Base-by-base conservation (phyloP, 2,113 vertebrate genomes). In the Antennarius striatus region DNA sequence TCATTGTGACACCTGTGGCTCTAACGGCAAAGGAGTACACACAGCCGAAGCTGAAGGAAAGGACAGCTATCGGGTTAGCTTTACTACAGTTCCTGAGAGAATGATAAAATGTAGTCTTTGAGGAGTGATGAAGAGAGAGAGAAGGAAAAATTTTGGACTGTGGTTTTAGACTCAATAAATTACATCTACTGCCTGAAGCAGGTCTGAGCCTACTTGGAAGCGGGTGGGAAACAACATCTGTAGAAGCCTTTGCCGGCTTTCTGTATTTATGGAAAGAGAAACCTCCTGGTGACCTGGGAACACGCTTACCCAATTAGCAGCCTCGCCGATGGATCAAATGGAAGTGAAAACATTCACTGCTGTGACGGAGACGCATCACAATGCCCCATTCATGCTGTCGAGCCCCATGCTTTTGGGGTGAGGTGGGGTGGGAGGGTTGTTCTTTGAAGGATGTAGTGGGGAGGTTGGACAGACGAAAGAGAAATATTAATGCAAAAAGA, bases 301-400 rank as follows among this genome's bases (percentile, higher is more conserved):
- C 90, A 92, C 89, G 80, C 91, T 91, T 92, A 91, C 87, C 88
- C 91, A 92, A 91, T 92, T 92, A 92, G 89, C 88, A 88, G 89
- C 85, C 88, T 83, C 76, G 89, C 89, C 86, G 83, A 89, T 84
- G 91, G 91, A 92, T 93, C 91, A 92, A 92, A 92, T 92, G 91
- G 89, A 93, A 93, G 89, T 91, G 90, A 93, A 93, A 91, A 92
- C 90, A 93, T 92, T 92, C 85, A 58, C 81, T 74, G 90, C 85
- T 79, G 74, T 87, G 85, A 88, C 86, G 83, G 83, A 88, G 75
- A 85, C 78, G 74, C 86, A 89, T 92, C 90, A 93, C 92, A 93
- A 93, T 92, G 90, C 80, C 79, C 91, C 88, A 92, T 93, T 93
- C 91, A 93, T 93, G 76, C 85, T 71, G 82, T 69, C 13, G 65